These are phyloP conservation scores for Coreius guichenoti DNA, from an alignment of 2,797 vertebrate species.

Conservation along the genomic window DNA sequence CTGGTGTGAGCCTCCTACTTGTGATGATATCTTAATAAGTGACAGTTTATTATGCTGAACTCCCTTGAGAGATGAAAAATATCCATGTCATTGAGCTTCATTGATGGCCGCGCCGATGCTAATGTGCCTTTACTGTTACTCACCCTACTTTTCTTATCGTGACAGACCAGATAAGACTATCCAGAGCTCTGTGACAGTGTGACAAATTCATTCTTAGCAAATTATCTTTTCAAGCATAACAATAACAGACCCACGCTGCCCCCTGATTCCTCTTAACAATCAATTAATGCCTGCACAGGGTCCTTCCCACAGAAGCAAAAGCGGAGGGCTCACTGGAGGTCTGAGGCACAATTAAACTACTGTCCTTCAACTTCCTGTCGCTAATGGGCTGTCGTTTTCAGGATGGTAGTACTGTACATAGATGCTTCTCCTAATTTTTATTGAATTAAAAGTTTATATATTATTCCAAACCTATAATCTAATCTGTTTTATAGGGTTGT, in stretches of 20 bases:
- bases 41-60: constrained; percentile 48
- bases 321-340: constrained; percentile 25
- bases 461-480: constrained; percentile 20
- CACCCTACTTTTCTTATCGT: constrained; percentile 67
- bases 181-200: constrained; percentile 67
- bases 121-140: constrained; percentile 55
- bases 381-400: constrained; percentile 39
- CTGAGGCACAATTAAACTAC: constrained; percentile 52
- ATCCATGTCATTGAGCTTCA: constrained; percentile 62
- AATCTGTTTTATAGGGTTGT: background rate
- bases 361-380: constrained; percentile 4
- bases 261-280: constrained; percentile 71
- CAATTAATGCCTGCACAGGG: constrained; percentile 69
- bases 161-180: constrained; percentile 62
- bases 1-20: background rate
- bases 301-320: constrained; percentile 55
- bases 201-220: constrained; percentile 73
- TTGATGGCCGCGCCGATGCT: constrained; percentile 33
- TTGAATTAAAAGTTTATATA: background rate
- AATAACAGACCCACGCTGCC: constrained; percentile 44
- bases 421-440: background rate
- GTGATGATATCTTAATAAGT: constrained; percentile 48
- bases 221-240: constrained; percentile 72
- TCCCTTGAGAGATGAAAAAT: constrained; percentile 57
- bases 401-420: constrained; percentile 24